Percentiles rank a stretch among this genome's conserved stretches.
phyloP scores from a whole-genome alignment of 2,113 vertebrate genomes.

The Lepisosteus oculatus region DNA sequence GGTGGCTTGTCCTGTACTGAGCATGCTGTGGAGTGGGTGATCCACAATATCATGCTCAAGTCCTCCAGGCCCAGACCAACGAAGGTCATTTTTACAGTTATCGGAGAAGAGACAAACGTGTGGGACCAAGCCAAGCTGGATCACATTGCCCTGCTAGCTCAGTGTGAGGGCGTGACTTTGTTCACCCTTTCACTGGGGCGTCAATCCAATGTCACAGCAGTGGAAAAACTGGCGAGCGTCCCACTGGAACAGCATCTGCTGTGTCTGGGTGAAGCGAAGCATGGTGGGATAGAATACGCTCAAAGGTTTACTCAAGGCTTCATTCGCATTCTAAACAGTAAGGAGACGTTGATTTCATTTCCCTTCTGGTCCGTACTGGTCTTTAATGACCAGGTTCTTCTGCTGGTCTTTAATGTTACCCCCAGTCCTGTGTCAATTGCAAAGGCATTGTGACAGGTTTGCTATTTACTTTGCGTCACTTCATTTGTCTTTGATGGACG shows the following conservation, averaged over 20 bases:
- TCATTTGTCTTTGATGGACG: too few relatives aligned
- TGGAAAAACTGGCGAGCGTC: slow-evolving; percentile 63
- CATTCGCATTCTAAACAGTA: slow-evolving; percentile 71
- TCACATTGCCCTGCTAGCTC: slow-evolving; percentile 59
- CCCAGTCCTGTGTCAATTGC: too few relatives aligned
- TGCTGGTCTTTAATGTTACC: too few relatives aligned
- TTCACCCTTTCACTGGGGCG: slow-evolving; percentile 70
- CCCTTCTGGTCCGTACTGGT: too few relatives aligned
- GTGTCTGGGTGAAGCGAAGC: slow-evolving; percentile 45
- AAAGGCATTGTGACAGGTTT: too few relatives aligned
- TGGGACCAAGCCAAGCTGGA: slow-evolving; percentile 63
- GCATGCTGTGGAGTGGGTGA: slow-evolving; percentile 63
- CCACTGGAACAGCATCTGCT: slow-evolving; percentile 75
- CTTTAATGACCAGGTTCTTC: too few relatives aligned
- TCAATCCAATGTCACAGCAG: slow-evolving; percentile 41
- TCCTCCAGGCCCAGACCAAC: slow-evolving; percentile 45
- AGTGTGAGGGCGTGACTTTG: slow-evolving; percentile 74
- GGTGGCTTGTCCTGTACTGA: slow-evolving; percentile 62
- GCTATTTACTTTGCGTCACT: too few relatives aligned
- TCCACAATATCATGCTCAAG: slow-evolving; percentile 63
- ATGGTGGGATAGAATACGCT: slow-evolving; percentile 57
- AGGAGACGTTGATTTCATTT: slow-evolving; percentile 35
- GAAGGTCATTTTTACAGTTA: slow-evolving; percentile 63
- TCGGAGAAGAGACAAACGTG: slow-evolving; percentile 62
- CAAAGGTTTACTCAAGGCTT: slow-evolving; percentile 70